These are phyloP conservation scores for Luehdorfia chinensis DNA, from an alignment of 1,140 invertebrate species.

Conservation along the genomic window DNA sequence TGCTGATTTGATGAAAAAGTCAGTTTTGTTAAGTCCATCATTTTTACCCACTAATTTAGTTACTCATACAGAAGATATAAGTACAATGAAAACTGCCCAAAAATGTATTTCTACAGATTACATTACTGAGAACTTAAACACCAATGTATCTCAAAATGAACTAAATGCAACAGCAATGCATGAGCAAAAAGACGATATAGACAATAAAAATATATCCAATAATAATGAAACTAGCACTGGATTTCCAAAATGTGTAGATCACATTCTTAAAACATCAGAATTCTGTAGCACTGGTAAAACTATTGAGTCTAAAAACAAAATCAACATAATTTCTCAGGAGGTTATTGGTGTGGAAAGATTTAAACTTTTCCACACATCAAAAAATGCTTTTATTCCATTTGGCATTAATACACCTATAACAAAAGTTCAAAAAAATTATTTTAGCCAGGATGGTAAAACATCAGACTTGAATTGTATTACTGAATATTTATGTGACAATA, in stretches of 20 bases:
- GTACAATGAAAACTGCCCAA: background rate
- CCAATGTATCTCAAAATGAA: too few species aligned
- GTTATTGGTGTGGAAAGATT: constrained; percentile 27
- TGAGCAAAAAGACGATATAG: too few species aligned
- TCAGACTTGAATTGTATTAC: too few species aligned
- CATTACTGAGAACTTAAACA: background rate
- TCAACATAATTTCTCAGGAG: constrained; percentile 34
- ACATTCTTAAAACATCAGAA: background rate
- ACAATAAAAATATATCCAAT: too few species aligned
- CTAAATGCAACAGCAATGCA: too few species aligned
- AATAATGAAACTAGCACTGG: too few species aligned
- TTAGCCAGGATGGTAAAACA: too few species aligned
- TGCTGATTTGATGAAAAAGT: constrained; percentile 60
- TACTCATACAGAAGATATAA: background rate
- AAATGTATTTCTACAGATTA: constrained; percentile 1
- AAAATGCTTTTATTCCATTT: constrained; percentile 24
- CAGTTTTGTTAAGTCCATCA: constrained; percentile 59
- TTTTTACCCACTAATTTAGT: constrained; percentile 28
- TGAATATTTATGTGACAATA: background rate
- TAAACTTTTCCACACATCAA: constrained; percentile 20
- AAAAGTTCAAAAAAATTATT: constrained; percentile 14
- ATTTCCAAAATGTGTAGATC: too few species aligned
- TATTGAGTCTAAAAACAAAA: constrained; percentile 22
- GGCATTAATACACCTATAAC: constrained; percentile 26
- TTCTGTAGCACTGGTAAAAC: background rate